phyloP scores from a whole-genome alignment of 2,113 vertebrate genomes.

The Cryptomyrus ogoouensis region DNA sequence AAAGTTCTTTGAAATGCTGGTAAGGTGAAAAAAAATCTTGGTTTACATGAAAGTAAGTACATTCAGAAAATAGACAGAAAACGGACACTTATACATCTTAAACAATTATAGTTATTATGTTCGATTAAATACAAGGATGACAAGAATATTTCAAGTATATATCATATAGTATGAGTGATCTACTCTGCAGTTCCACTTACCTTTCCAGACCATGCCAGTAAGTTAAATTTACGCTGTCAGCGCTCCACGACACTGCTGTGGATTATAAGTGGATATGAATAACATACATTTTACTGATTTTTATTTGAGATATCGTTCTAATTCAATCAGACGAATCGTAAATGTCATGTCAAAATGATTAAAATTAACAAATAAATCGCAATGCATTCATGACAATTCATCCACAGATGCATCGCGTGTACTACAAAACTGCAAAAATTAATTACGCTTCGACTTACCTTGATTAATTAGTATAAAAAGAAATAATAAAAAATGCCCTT shows the following conservation, averaged over 20 bases:
- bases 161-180: not conserved
- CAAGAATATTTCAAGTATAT: not conserved
- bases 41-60: not conserved
- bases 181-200: conserved; percentile 47
- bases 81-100: not conserved
- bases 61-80: not conserved
- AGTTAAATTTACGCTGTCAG: conserved; percentile 50
- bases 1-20: not conserved
- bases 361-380: not conserved
- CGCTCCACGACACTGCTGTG: conserved; percentile 53
- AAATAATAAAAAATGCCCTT: conserved; percentile 39
- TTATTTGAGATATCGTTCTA: not conserved
- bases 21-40: not conserved
- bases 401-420: not conserved
- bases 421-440: not conserved
- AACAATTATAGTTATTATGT: not conserved
- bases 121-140: not conserved
- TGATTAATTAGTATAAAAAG: conserved; percentile 56
- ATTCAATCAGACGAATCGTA: not conserved
- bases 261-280: conserved; percentile 21
- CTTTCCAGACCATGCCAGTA: conserved; percentile 45
- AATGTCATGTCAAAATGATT: not conserved
- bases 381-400: not conserved
- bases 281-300: not conserved
- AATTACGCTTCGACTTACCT: conserved; percentile 48